These are phyloP conservation scores for Tragelaphus eurycerus DNA, from an alignment of 2,797 vertebrate genomes.

Conservation along the genomic window DNA sequence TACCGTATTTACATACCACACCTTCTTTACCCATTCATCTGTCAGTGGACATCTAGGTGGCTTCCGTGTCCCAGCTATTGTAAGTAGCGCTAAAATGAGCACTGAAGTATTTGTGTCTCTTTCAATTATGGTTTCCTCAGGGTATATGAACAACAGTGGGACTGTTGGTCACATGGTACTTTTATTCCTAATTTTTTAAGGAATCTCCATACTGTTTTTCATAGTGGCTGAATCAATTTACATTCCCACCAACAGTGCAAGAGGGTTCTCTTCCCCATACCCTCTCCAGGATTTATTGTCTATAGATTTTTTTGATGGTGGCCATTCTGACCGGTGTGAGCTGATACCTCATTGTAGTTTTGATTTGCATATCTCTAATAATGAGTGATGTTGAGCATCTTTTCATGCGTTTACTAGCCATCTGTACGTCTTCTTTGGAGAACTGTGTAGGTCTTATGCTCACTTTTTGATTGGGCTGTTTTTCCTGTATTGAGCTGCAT, in stretches of 20 bases:
- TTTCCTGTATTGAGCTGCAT: background rate
- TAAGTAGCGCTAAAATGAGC: background rate
- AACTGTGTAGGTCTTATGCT: background rate
- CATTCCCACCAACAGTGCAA: background rate
- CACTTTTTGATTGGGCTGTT: background rate
- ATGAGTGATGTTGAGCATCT: background rate
- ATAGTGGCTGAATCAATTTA: background rate
- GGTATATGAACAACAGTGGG: background rate
- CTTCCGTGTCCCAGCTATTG: background rate
- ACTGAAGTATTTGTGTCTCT: background rate
- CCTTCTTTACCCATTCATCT: background rate
- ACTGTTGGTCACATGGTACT: background rate
- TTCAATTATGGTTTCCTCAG: background rate
- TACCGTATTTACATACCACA: fast-evolving
- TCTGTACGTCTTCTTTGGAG: background rate
- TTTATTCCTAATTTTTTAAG: background rate
- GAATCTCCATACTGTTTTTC: background rate
- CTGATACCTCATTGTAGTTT: background rate
- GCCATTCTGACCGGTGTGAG: background rate
- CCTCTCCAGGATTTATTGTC: background rate
- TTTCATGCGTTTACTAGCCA: background rate
- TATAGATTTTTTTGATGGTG: background rate
- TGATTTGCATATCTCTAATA: background rate
- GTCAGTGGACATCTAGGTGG: background rate
- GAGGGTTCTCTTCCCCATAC: background rate